Base-by-base conservation (phyloP, 2,113 vertebrate species). In the Cheirogaleus medius region DNA sequence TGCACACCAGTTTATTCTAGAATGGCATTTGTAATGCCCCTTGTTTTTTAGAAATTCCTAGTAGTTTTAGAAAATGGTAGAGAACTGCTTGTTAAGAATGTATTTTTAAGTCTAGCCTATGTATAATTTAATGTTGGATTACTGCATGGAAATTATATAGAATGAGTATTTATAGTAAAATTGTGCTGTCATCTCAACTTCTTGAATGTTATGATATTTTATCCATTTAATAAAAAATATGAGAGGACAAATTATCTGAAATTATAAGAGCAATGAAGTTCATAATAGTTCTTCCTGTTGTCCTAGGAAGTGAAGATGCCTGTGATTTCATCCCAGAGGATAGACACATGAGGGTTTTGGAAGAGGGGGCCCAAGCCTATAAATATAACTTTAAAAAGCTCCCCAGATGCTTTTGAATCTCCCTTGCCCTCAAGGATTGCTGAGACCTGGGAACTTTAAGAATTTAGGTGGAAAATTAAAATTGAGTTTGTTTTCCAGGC, bases 391-490 rank as follows among this genome's bases (percentile, higher is more conserved):
- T 84, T 15, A n/a, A 84, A 92, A 92, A 49, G 8, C 52, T 74
- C 6, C 54, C 12, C 32, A 47, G 8, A 18, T 37, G 54, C 23
- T 73, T 83, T 25, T 83, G 44, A 92, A 52, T 74, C 3, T 56
- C 4, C 17, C 14, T 34, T 60, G 32, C 44, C 37, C 37, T 8
- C 25, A 63, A n/a, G 66, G 42, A 84, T 11, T 73, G 25, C 80
- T 49, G 68, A 83, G 39, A 83, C 21, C 25, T 83, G 52, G 52
- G 7, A 52, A 94, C 66, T 73, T 68, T 42, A 60, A 44, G 87
- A 94, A 25, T 88, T 60, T 69, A 81, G 39, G 15, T 52, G 42
- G 60, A 77, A 93, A 86, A 86, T 63, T 94, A 60, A 94, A 71
- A 73, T 68, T 60, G 37, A 80, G 42, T 58, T 71, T 87, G 34